Evolutionary conservation across 2,797 vertebrate genomes (phyloP).

Genomic region (Ispidina picta): DNA sequence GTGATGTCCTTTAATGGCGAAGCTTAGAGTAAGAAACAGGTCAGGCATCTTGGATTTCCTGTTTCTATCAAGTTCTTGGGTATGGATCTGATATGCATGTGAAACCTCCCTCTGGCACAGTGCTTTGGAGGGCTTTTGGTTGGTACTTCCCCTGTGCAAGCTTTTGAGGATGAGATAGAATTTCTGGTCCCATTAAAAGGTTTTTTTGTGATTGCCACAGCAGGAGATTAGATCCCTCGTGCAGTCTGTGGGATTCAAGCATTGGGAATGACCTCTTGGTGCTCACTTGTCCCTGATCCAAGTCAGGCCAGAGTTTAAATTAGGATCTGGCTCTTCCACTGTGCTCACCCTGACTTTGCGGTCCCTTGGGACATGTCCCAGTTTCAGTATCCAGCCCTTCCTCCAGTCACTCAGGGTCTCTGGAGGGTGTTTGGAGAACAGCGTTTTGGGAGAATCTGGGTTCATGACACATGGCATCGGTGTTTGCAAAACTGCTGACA

Average conservation of each 20-base stretch:
- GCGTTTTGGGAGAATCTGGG: background rate
- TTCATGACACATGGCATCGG: fast-evolving
- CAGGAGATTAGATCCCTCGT: background rate
- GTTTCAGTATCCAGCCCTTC: background rate
- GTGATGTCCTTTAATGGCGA: background rate
- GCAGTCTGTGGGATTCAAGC: background rate
- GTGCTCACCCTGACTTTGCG: background rate
- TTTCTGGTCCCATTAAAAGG: background rate
- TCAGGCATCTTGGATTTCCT: background rate
- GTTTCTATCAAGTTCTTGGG: background rate
- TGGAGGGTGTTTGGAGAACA: background rate
- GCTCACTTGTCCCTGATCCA: background rate
- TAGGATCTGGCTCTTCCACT: background rate
- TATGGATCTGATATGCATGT: background rate
- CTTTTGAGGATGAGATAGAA: background rate
- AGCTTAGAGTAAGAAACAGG: background rate
- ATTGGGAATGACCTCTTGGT: background rate
- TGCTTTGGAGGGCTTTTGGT: background rate
- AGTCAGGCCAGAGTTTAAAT: background rate
- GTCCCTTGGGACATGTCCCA: background rate
- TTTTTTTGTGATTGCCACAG: background rate
- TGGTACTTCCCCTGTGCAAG: background rate
- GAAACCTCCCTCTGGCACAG: background rate
- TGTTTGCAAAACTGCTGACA: background rate
- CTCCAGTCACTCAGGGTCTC: background rate